Percentiles rank a stretch among this genome's conserved stretches.
Evolutionary conservation across 2,888 invertebrate genomes (phyloP).

Genomic region (Orthosia incerta): DNA sequence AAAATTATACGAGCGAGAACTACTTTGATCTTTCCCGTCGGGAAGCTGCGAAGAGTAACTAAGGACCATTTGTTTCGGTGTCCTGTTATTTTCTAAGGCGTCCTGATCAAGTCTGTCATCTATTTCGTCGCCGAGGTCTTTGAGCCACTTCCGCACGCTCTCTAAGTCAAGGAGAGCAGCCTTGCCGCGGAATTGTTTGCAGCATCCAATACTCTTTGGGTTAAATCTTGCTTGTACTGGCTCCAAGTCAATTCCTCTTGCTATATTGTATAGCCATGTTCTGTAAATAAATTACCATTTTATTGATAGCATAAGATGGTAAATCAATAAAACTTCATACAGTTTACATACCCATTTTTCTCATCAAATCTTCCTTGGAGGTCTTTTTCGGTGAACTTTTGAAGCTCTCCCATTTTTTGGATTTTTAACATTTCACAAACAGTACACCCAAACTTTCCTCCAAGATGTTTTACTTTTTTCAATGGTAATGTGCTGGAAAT

Average conservation of each 20-base stretch:
- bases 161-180: conserved; percentile 93
- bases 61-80: conserved; percentile 95
- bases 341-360: conserved; percentile 94
- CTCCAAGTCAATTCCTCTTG: conserved; percentile 96
- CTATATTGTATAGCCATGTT: conserved; percentile 96
- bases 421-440: conserved; percentile 94
- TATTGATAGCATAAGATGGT: background rate
- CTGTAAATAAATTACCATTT: conserved; percentile 81
- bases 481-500: conserved; percentile 92
- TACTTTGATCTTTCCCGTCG: conserved; percentile 90
- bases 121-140: conserved; percentile 95
- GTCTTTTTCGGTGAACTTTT: conserved; percentile 93
- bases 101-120: conserved; percentile 96
- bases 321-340: background rate
- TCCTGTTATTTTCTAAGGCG: conserved; percentile 94
- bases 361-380: conserved; percentile 95
- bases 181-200: conserved; percentile 97
- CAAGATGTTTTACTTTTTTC: conserved; percentile 96
- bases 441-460: conserved; percentile 98
- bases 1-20: conserved; percentile 92
- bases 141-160: conserved; percentile 95
- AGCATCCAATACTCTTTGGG: conserved; percentile 98
- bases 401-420: conserved; percentile 94
- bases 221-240: conserved; percentile 96
- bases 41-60: conserved; percentile 92